Conservation (phyloP, 53 echinoderm and acorn worm genomes). For the Zoroaster sp. region DNA sequence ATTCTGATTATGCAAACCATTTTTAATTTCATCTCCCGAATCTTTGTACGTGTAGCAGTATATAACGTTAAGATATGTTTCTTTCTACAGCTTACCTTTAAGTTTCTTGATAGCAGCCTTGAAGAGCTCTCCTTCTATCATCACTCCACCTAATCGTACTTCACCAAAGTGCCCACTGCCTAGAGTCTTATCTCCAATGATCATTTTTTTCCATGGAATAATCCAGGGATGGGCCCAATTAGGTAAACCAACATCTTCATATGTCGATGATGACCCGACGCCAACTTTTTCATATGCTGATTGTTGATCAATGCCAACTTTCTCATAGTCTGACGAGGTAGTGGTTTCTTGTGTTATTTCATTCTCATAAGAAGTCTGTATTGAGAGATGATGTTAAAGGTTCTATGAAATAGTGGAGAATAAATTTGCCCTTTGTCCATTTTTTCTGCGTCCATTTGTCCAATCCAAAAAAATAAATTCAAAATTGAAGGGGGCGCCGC, state of each 20-base stretch:
- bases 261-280: not conserved
- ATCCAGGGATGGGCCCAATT: not conserved
- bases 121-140: not conserved
- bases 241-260: slow-evolving; percentile 33
- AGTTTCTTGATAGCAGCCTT: slow-evolving; percentile 39
- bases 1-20: too few relatives aligned
- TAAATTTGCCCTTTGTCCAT: too few relatives aligned
- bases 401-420: too few relatives aligned
- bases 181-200: not conserved
- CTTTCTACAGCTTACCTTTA: not conserved
- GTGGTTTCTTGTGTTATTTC: not conserved
- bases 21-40: too few relatives aligned
- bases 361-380: not conserved
- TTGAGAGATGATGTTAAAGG: too few relatives aligned
- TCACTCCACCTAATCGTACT: not conserved
- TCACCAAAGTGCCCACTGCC: slow-evolving; percentile 14
- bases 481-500: too few relatives aligned
- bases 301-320: not conserved
- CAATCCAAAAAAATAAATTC: too few relatives aligned
- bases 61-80: too few relatives aligned
- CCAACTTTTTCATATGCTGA: not conserved
- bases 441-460: too few relatives aligned
- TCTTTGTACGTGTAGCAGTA: too few relatives aligned
- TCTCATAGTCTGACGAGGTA: not conserved
- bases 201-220: not conserved